Evolutionary conservation across 1,140 invertebrate species (phyloP).

Genomic region (Anoplophora glabripennis): DNA sequence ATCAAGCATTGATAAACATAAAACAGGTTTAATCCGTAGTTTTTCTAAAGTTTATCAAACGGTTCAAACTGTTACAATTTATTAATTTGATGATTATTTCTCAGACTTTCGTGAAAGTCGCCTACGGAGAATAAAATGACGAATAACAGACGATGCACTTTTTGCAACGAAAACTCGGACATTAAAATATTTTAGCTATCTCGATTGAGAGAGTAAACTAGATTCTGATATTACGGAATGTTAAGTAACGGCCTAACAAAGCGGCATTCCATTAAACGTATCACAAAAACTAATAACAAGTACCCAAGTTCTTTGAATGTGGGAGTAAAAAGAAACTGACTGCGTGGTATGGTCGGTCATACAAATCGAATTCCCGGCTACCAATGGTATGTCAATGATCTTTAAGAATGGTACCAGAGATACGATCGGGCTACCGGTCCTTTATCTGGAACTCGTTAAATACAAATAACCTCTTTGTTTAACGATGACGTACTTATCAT

Average conservation of each 20-base stretch:
- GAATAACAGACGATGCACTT: not conserved
- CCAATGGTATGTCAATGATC: slow-evolving; percentile 27
- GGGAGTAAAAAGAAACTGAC: slow-evolving; percentile 8
- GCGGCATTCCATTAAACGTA: not conserved
- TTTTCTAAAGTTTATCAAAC: too few relatives aligned
- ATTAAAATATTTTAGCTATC: not conserved
- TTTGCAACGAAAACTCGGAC: not conserved
- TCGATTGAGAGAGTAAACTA: too few relatives aligned
- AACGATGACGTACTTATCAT: slow-evolving; percentile 21
- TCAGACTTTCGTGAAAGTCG: too few relatives aligned
- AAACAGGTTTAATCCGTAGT: too few relatives aligned
- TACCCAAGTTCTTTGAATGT: slow-evolving; percentile 7
- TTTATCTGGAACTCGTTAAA: slow-evolving; percentile 28
- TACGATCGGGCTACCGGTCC: slow-evolving; percentile 28
- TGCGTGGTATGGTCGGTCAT: slow-evolving; percentile 14
- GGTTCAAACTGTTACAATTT: too few relatives aligned
- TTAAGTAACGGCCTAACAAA: not conserved
- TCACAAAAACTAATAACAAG: not conserved
- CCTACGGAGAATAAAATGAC: not conserved
- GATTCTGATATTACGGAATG: too few relatives aligned
- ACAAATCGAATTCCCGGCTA: slow-evolving; percentile 15
- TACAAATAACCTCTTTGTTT: slow-evolving; percentile 29
- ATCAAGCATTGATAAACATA: too few relatives aligned
- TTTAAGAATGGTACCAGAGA: slow-evolving; percentile 21
- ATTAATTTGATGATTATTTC: too few relatives aligned